Evolutionary conservation across 2,888 invertebrate genomes (phyloP), one percentile per base, ranked within the genome.

Genomic region (Drosophila affinis): DNA sequence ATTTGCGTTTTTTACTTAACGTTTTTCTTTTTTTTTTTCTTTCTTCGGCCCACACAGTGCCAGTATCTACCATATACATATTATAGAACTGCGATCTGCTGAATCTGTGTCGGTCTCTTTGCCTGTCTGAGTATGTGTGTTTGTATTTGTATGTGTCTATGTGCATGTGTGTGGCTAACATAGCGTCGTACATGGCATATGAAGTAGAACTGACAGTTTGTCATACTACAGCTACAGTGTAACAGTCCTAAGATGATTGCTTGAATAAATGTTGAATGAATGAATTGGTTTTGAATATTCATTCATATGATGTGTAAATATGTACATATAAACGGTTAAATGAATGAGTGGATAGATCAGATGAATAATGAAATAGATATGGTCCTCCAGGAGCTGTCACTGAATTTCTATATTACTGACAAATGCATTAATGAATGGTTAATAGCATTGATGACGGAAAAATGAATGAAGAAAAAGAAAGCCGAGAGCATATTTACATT

Each of bases 1-100:
- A 79, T 83, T 82, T 80, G 78, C 80, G 79, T 82, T 82, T 79
- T 82, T 78, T 60, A 70, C 72, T 80, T 73, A 83, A 68, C 59
- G 54, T 54, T 62, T 54, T 48, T 57, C 52, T 65, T 57, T 3
- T 21, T 54, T 48, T 53, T 62, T 54, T 48, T 57, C 52, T 65
- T 57, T 68, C 65, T 65, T 65, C 75, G 53, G 49, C 75, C 75
- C 75, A 75, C 75, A 74, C 62, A 73, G 52, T 47, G 59, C 24
- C 56, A 60, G 47, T 63, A 70, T 55, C 39, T 49, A 27, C 58
- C 44, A 49, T 63, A 57, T 56, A 34, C 55, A 55, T 47, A 52
- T 57, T 72, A 56, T 52, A 72, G 63, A 63, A 63, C 70, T 49
- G 46, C 47, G 60, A 70, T 70, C 62, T 60, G 46, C 39, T 39